Conservation (phyloP, 92 coral and sea anemone species). For the Heliopora coerulea region DNA sequence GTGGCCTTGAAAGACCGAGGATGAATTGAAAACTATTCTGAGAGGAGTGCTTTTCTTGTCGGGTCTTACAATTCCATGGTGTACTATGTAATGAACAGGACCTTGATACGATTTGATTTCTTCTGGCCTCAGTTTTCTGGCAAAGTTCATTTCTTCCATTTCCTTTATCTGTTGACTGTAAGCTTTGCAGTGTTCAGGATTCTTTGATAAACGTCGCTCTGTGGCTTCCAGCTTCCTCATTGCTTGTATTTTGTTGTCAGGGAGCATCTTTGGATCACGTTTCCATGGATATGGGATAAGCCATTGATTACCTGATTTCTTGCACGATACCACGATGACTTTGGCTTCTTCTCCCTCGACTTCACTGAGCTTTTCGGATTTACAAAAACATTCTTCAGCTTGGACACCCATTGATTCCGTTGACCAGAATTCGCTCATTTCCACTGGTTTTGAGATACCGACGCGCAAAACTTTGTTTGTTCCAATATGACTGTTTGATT, state of each 20-base stretch:
- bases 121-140: constrained; percentile 49
- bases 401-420: constrained; percentile 64
- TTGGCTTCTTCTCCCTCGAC: constrained; percentile 37
- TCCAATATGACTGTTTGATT: constrained; percentile 2
- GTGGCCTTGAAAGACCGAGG: constrained; percentile 36
- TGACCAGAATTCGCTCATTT: constrained; percentile 48
- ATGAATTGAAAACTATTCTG: constrained; percentile 29
- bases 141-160: constrained; percentile 56
- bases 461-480: constrained; percentile 46
- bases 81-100: constrained; percentile 56
- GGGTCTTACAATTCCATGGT: constrained; percentile 44
- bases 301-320: constrained; percentile 42
- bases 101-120: constrained; percentile 44
- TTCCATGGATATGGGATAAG: constrained; percentile 56
- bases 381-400: constrained; percentile 44
- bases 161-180: constrained; percentile 56
- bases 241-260: constrained; percentile 48
- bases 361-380: constrained; percentile 38
- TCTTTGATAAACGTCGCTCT: constrained; percentile 38
- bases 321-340: constrained; percentile 45
- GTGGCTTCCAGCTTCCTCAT: constrained; percentile 39
- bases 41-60: constrained; percentile 59
- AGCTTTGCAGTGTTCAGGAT: constrained; percentile 42
- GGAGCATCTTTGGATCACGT: constrained; percentile 40
- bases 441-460: constrained; percentile 53